Conservation (phyloP, 2,888 invertebrate genomes). For the Plusia festucae region DNA sequence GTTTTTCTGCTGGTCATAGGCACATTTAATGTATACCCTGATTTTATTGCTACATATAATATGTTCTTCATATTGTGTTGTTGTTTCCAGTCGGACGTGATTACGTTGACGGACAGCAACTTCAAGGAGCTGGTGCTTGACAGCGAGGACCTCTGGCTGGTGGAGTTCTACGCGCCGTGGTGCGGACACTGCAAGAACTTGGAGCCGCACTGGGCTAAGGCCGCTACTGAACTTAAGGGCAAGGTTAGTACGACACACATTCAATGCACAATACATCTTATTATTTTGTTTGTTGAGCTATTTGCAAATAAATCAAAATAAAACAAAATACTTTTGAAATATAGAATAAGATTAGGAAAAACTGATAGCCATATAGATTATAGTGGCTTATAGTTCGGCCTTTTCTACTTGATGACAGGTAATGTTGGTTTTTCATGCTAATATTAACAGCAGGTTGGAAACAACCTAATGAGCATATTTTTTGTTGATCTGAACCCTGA, state of each 20-base stretch:
- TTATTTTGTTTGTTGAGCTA: too few relatives aligned
- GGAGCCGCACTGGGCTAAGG: slow-evolving; percentile 98
- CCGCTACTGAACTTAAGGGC: slow-evolving; percentile 98
- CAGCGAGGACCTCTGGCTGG: slow-evolving; percentile 98
- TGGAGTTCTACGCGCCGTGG: slow-evolving; percentile 99
- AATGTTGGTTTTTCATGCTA: neutral
- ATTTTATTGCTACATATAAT: too few relatives aligned
- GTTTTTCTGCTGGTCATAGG: too few relatives aligned
- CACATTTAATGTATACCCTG: too few relatives aligned
- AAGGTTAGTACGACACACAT: slow-evolving; percentile 89
- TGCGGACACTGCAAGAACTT: slow-evolving; percentile 99
- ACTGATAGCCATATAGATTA: too few relatives aligned
- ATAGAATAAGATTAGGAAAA: too few relatives aligned
- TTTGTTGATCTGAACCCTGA: too few relatives aligned
- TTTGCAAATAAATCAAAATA: too few relatives aligned
- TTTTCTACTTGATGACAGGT: neutral
- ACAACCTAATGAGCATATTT: too few relatives aligned
- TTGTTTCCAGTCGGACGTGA: slow-evolving; percentile 89
- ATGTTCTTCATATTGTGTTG: slow-evolving; percentile 12
- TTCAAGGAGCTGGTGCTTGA: slow-evolving; percentile 97
- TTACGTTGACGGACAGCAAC: slow-evolving; percentile 98
- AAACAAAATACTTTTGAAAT: too few relatives aligned
- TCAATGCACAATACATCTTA: too few relatives aligned
- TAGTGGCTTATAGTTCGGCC: neutral
- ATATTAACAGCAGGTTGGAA: neutral